Base-by-base conservation (phyloP, 2,113 vertebrate species). In the Kryptolebias marmoratus region DNA sequence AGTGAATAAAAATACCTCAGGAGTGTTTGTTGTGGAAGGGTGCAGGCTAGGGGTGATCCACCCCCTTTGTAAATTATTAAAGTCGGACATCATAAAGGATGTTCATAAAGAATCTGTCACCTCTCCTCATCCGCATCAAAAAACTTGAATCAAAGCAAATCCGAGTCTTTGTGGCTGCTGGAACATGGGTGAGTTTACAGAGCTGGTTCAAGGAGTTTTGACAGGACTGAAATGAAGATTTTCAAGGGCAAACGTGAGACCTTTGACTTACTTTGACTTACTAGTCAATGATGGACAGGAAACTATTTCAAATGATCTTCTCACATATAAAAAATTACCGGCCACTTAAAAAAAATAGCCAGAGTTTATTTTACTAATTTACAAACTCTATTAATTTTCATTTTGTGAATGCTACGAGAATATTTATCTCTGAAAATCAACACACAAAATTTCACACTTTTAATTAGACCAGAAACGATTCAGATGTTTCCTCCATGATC, bases 61-160 rank as follows among this genome's bases (percentile, higher is more conserved):
- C 22, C 36, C 36, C 9, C 42, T 45, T 47, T 45, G 7, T 74
- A 47, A 76, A 81, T 11, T 0, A 85, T 80, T 84, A 54, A 75
- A 80, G 82, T 82, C 14, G 7, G 52, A 66, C 68, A 78, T 80
- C 62, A 77, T 75, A 68, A 74, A 64, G 64, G 66, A 62, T 66
- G 53, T 64, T 80, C 63, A 56, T 66, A 65, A 65, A 62, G 66
- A 73, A 65, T 18, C 53, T 70, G 65, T 72, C 81, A 73, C 27
- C 31, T 39, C 72, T 47, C 8, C 10, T 15, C 56, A 27, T 64
- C 68, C 75, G 67, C 71, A 74, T 85, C 73, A 83, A 70, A 86
- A 67, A 60, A 64, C 56, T 42, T 8, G 14, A 85, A 79, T 73
- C 69, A 89, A 81, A 74, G 74, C 11, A 18, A 67, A 44, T 4